phyloP scores from a whole-genome alignment of 2,888 invertebrate genomes.

The Patella caerulea region DNA sequence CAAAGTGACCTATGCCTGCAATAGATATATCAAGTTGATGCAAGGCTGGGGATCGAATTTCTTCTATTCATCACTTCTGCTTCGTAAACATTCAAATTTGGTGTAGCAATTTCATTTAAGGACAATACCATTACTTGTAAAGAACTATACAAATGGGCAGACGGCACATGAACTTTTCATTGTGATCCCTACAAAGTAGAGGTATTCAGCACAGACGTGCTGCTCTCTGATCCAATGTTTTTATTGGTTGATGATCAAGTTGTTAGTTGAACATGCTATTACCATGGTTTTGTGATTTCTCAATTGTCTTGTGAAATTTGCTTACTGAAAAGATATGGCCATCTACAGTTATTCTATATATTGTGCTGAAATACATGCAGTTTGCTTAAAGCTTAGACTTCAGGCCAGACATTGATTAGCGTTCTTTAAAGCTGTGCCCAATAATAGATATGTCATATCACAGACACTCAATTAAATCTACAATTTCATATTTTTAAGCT shows the following conservation, averaged over 20 bases:
- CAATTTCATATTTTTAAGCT: too few relatives aligned
- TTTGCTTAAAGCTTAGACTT: neutral
- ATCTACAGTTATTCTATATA: neutral
- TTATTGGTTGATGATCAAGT: neutral
- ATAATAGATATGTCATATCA: too few relatives aligned
- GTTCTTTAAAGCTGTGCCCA: too few relatives aligned
- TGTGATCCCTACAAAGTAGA: neutral
- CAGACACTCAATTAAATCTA: too few relatives aligned
- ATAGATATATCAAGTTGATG: too few relatives aligned
- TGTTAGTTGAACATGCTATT: neutral
- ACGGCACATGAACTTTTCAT: neutral
- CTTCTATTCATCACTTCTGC: too few relatives aligned
- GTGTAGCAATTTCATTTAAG: constrained; percentile 1
- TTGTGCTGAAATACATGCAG: neutral
- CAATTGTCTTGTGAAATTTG: neutral
- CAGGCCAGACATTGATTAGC: neutral
- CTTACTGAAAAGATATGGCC: neutral
- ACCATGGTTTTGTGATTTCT: neutral
- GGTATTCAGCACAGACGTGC: neutral
- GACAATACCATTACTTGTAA: neutral
- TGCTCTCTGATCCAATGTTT: neutral
- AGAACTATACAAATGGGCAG: neutral
- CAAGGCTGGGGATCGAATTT: too few relatives aligned
- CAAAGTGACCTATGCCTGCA: too few relatives aligned
- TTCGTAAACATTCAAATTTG: neutral